These are phyloP conservation scores for Amazona finschi DNA, from an alignment of 2,797 vertebrate genomes.

Conservation along the genomic window DNA sequence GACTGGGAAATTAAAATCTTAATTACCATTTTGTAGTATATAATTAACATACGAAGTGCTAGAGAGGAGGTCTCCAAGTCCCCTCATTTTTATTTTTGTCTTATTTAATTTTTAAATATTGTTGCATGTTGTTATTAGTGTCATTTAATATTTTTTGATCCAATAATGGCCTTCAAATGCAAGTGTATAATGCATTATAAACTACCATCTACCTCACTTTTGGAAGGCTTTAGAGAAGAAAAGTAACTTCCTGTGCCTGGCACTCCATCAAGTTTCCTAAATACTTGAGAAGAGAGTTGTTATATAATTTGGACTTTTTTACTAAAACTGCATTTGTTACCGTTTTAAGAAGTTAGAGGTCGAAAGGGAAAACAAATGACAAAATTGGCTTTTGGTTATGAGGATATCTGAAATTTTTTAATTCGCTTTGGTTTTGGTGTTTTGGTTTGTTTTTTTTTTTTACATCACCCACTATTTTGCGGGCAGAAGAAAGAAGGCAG, in stretches of 20 bases:
- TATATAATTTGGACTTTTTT: background rate
- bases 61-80: background rate
- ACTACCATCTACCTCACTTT: background rate
- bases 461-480: background rate
- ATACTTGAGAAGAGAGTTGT: background rate
- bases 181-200: background rate
- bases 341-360: background rate
- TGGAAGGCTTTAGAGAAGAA: background rate
- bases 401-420: background rate
- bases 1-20: background rate
- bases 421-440: background rate
- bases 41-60: background rate
- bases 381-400: background rate
- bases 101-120: background rate
- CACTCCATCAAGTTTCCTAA: background rate
- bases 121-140: background rate
- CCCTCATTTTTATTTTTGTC: background rate
- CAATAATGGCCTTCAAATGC: background rate
- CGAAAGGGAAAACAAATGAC: background rate
- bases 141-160: background rate
- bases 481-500: background rate
- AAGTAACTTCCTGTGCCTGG: background rate
- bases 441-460: background rate
- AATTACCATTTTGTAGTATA: background rate
- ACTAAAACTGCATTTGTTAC: background rate